phyloP scores from a whole-genome alignment of 1,140 invertebrate genomes.

The Drosophila athabasca region DNA sequence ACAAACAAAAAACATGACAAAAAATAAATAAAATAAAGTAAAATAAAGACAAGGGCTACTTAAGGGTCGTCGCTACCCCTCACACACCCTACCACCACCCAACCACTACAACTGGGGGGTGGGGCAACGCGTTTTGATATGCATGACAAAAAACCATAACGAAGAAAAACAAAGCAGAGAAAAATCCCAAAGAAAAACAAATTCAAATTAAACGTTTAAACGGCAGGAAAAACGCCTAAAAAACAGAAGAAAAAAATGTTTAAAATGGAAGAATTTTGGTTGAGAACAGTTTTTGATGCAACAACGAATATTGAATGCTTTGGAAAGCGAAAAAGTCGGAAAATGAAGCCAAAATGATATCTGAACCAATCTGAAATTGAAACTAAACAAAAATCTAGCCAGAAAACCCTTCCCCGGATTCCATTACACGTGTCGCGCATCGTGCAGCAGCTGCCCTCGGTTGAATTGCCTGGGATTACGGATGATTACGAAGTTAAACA shows the following conservation, averaged over 20 bases:
- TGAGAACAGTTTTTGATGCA: conserved; percentile 10
- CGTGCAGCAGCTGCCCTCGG: no score
- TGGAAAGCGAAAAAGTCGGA: neutral
- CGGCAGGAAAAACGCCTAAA: no score
- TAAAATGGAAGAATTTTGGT: no score
- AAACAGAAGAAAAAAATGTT: no score
- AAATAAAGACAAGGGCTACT: conserved; percentile 75
- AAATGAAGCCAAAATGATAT: neutral
- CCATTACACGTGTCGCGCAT: no score
- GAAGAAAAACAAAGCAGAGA: conserved; percentile 14
- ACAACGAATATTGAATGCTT: conserved; percentile 2
- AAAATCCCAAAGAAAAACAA: conserved; percentile 35
- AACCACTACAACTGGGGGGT: no score
- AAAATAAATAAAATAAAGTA: conserved; percentile 28
- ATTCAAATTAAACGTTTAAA: conserved; percentile 62
- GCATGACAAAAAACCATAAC: conserved; percentile 53
- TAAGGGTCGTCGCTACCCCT: conserved; percentile 36
- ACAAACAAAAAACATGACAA: conserved; percentile 37
- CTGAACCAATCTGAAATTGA: no score
- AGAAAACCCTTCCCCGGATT: no score
- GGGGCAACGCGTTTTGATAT: conserved; percentile 43
- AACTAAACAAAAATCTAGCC: no score
- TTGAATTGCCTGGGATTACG: no score
- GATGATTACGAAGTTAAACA: no score
- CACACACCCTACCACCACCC: no score